Conservation (phyloP, 2,113 vertebrate species). For the Tylochromis polylepis region DNA sequence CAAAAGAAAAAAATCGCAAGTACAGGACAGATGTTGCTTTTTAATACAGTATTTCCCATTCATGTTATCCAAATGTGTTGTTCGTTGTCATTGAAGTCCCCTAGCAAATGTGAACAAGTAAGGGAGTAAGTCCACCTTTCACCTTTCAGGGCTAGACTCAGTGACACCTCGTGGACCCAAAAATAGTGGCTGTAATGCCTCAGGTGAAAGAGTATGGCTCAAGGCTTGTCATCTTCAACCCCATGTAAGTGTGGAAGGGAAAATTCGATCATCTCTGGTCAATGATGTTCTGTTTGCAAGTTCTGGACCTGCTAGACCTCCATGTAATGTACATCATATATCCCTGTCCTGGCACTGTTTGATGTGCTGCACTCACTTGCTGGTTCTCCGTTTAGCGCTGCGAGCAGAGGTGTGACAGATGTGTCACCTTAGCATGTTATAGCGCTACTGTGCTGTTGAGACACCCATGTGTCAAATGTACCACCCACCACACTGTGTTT, state of each 20-base stretch:
- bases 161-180: background rate
- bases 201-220: background rate
- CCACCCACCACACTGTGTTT: background rate
- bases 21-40: background rate
- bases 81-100: constrained; percentile 30
- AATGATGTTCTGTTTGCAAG: background rate
- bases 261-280: background rate
- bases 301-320: background rate
- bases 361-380: background rate
- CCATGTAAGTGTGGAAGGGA: background rate
- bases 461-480: background rate
- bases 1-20: rapidly evolving
- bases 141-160: background rate
- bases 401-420: background rate
- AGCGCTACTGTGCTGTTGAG: background rate
- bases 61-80: background rate
- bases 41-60: background rate
- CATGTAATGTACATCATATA: background rate
- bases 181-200: background rate
- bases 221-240: background rate
- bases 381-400: background rate
- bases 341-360: background rate
- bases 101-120: background rate
- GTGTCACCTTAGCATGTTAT: background rate
- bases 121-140: background rate